Conservation (phyloP, 2,113 vertebrate species). For the Gymnarchus niloticus region DNA sequence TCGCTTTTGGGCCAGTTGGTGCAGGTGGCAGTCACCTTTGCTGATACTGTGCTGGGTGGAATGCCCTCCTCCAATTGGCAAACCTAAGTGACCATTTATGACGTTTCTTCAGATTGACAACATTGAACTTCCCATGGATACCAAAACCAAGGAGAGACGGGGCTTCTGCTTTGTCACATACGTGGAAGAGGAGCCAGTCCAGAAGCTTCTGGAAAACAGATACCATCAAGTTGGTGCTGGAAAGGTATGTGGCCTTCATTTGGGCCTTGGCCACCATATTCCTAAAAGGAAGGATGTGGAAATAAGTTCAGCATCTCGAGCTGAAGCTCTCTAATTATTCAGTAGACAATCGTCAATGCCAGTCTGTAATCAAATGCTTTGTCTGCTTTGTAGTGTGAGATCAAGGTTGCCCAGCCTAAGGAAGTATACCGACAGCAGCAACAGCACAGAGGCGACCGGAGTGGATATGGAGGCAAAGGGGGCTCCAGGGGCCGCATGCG, state of each 20-base stretch:
- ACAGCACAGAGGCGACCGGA: constrained; percentile 64
- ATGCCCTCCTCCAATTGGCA: too few species aligned
- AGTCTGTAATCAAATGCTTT: not conserved
- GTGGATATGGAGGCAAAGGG: constrained; percentile 65
- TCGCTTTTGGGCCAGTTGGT: not conserved
- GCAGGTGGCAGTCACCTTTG: not conserved
- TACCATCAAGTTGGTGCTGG: constrained; percentile 83
- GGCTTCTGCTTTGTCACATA: constrained; percentile 85
- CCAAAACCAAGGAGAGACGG: constrained; percentile 80
- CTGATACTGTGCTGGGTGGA: not conserved
- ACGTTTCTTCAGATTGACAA: constrained; percentile 72
- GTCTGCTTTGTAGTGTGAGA: constrained; percentile 68
- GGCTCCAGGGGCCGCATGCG: constrained; percentile 70
- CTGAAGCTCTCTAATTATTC: not conserved
- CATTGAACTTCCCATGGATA: constrained; percentile 83
- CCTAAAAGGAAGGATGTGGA: not conserved
- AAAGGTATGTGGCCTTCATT: constrained; percentile 60
- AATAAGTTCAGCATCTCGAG: not conserved
- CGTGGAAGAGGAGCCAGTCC: constrained; percentile 79
- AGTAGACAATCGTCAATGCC: not conserved
- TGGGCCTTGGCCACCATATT: not conserved
- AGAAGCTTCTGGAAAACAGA: constrained; percentile 80
- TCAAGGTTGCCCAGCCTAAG: constrained; percentile 86
- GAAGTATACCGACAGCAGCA: constrained; percentile 82
- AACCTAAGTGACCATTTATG: constrained; percentile 11